phyloP scores from a whole-genome alignment of 1,140 invertebrate species.

The Pogonomyrmex californicus region DNA sequence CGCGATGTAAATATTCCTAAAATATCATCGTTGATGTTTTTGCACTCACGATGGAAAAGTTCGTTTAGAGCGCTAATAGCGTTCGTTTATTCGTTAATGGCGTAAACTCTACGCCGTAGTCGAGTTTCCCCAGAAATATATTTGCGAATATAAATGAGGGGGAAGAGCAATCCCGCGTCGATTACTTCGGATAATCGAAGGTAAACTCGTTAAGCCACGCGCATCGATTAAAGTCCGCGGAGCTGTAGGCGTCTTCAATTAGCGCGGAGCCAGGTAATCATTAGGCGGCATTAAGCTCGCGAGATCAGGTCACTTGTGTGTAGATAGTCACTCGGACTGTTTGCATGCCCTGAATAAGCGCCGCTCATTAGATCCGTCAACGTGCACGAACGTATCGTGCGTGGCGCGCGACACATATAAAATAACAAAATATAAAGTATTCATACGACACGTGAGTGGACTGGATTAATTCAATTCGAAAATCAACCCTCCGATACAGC shows the following conservation, averaged over 20 bases:
- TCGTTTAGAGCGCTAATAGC: neutral
- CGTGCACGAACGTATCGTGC: neutral
- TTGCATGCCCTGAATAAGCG: slow-evolving; percentile 3
- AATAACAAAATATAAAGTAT: slow-evolving; percentile 29
- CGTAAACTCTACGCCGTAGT: neutral
- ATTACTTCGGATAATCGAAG: slow-evolving; percentile 30
- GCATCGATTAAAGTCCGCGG: neutral
- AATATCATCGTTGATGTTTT: neutral
- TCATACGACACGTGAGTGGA: slow-evolving; percentile 6
- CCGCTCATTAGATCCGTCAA: neutral
- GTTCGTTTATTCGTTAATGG: neutral
- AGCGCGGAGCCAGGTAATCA: slow-evolving; percentile 43
- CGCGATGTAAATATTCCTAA: neutral
- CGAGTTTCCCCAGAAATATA: neutral
- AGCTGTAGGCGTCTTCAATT: slow-evolving; percentile 49
- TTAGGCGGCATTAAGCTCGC: slow-evolving; percentile 22
- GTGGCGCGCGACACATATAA: slow-evolving; percentile 8
- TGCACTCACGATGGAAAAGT: no score
- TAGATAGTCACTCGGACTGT: slow-evolving; percentile 43
- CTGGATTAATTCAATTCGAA: slow-evolving; percentile 21
- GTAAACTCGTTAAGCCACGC: slow-evolving; percentile 44
- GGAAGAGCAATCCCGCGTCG: neutral
- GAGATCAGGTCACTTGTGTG: slow-evolving; percentile 40
- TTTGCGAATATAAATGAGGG: neutral
- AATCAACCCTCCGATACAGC: slow-evolving; percentile 25